These are phyloP conservation scores for Eremobia ochroleuca DNA, from an alignment of 2,888 invertebrate species.

Conservation along the genomic window DNA sequence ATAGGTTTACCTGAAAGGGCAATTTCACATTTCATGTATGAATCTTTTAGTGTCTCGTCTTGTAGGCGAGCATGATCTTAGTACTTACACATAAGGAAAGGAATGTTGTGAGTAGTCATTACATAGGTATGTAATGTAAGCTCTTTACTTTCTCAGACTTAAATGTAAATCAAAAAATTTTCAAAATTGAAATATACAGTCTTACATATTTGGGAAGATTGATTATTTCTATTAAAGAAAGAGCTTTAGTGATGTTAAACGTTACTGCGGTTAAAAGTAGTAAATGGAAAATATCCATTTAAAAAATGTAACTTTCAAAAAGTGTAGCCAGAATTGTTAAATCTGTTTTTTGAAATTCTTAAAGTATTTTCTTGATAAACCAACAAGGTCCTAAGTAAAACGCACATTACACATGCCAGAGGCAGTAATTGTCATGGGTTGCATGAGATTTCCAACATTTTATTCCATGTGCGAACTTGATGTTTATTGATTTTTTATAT, in stretches of 20 bases:
- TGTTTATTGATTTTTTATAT: slow-evolving; percentile 46
- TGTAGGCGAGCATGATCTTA: slow-evolving; percentile 9
- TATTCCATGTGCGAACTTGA: slow-evolving; percentile 22
- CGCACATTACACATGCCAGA: slow-evolving; percentile 45
- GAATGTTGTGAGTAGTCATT: slow-evolving; percentile 61
- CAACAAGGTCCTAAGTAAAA: slow-evolving; percentile 44
- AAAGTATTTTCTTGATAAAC: slow-evolving; percentile 23
- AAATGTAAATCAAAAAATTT: slow-evolving; percentile 36
- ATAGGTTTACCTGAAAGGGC: slow-evolving; percentile 12
- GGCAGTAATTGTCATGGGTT: slow-evolving; percentile 37
- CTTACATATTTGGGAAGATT: slow-evolving; percentile 35
- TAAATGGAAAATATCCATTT: slow-evolving; percentile 80
- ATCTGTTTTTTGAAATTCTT: slow-evolving; percentile 45
- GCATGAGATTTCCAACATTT: slow-evolving; percentile 28
- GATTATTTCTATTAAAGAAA: slow-evolving; percentile 52
- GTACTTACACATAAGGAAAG: slow-evolving; percentile 47
- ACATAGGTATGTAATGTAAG: slow-evolving; percentile 41
- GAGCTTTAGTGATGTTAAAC: slow-evolving; percentile 73
- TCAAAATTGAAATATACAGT: slow-evolving; percentile 42
- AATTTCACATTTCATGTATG: slow-evolving; percentile 7
- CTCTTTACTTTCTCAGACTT: slow-evolving; percentile 42
- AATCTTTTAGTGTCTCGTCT: slow-evolving; percentile 18
- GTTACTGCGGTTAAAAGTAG: slow-evolving; percentile 69
- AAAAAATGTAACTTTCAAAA: slow-evolving; percentile 83
- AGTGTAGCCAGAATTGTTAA: slow-evolving; percentile 75